Base-by-base conservation (phyloP, 1,140 invertebrate species). In the Nasonia longicornis region DNA sequence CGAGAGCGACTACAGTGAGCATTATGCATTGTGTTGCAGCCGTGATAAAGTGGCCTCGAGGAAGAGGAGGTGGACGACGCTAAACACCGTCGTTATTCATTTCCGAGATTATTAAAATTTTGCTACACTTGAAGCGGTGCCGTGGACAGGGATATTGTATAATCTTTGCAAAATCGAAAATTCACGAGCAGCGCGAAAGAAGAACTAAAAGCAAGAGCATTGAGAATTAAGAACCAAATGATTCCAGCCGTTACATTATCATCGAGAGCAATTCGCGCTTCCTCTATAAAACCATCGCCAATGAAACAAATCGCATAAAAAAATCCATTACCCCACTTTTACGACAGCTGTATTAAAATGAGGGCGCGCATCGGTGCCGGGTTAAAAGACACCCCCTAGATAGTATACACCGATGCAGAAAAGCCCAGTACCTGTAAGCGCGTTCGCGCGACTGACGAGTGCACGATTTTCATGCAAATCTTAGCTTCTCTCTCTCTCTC, bases 381-480 rank as follows among this genome's bases (percentile, higher is more conserved):
- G 38, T 42, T 42, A 42, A 48, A 16, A 48, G 45, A 48, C 45
- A 14, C 45, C 12, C 7, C 12, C 14, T 48, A 48, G 38, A 42
- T 7, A 42, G 38, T 10, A 42, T 42, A 8, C 26, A 26, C 38
- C 0, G 31, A 35, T 35, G 38, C 38, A 42, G 38, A 42, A 42
- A 67, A 20, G 45, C n/a, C n/a, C 0, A 35, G 31, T 35, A 35
- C 31, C 31, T 35, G 4, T 0, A 3, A 35, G 31, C 3, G 31
- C 31, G 31, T 35, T 35, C 31, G 31, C 31, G 31, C 31, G 31
- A 11, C 52, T 82, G 82, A 84, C 83, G 83, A 85, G 83, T 42
- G 38, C 70, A 77, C 83, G 84, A 87, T 86, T 86, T 83, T 85
- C 84, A 87, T 87, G 85, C 81, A 87, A 86, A 86, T 87, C 75